Percentiles rank a stretch among this genome's conserved stretches.
Evolutionary conservation across 2,888 invertebrate species (phyloP).

Genomic region (Campoplex nolae): DNA sequence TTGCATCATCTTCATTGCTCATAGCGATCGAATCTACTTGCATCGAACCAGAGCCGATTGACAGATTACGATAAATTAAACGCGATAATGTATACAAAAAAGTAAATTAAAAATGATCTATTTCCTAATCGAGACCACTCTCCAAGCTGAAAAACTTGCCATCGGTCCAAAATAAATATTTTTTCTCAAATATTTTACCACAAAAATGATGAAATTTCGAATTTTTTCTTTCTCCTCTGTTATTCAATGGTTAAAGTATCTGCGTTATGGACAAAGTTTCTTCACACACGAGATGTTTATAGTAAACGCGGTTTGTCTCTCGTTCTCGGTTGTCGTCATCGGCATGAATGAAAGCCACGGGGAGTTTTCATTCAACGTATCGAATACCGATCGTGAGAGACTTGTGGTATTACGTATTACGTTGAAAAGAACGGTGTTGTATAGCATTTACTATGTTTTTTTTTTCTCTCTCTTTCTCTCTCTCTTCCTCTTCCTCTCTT

Average conservation of each 20-base stretch:
- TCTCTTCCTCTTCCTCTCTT: conserved; percentile 7
- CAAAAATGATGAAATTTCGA: not conserved
- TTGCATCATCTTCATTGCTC: too few species aligned
- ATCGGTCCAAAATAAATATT: not conserved
- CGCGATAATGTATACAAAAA: too few species aligned
- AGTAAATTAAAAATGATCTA: too few species aligned
- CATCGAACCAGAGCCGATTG: too few species aligned
- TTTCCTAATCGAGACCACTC: not conserved
- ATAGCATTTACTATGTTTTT: not conserved
- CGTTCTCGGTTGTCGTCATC: conserved; percentile 47
- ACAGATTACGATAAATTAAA: too few species aligned
- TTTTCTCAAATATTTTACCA: not conserved
- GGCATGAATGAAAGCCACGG: conserved; percentile 63
- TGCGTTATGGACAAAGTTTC: not conserved
- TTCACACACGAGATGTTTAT: not conserved
- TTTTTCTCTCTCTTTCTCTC: too few species aligned
- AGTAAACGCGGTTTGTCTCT: conserved; percentile 27
- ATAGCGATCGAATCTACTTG: too few species aligned
- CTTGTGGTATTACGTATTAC: conserved; percentile 49
- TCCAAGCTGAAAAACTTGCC: not conserved
- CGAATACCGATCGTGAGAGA: conserved; percentile 60
- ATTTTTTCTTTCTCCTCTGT: not conserved
- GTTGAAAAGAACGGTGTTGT: conserved; percentile 33
- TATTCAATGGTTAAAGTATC: not conserved
- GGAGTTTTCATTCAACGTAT: conserved; percentile 67